Percentiles rank a stretch among this genome's conserved stretches.
phyloP scores from a whole-genome alignment of 1,140 invertebrate species.

The Vanessa tameamea region DNA sequence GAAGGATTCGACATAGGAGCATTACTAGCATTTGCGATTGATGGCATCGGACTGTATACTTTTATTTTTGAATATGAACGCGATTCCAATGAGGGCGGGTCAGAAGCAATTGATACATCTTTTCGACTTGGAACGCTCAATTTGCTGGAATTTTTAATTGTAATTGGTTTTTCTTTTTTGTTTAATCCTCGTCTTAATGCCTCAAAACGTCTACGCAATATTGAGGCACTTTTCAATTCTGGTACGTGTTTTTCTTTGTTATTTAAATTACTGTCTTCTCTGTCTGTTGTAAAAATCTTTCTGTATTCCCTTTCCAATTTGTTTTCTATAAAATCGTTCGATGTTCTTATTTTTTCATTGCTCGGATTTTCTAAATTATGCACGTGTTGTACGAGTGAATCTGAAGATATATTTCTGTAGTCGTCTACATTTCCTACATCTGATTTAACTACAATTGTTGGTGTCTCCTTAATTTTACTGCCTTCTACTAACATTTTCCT shows the following conservation, averaged over 20 bases:
- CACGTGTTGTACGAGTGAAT: slow-evolving; percentile 64
- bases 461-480: not conserved
- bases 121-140: slow-evolving; percentile 42
- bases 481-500: not conserved
- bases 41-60: slow-evolving; percentile 41
- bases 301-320: slow-evolving; percentile 62
- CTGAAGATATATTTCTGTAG: slow-evolving; percentile 49
- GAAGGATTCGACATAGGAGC: slow-evolving; percentile 12
- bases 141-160: slow-evolving; percentile 42
- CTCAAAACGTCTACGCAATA: slow-evolving; percentile 56
- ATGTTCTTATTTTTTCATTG: slow-evolving; percentile 43
- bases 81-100: slow-evolving; percentile 59
- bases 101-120: slow-evolving; percentile 62
- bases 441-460: not conserved
- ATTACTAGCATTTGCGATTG: slow-evolving; percentile 30
- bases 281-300: slow-evolving; percentile 51
- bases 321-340: slow-evolving; percentile 57
- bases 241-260: slow-evolving; percentile 37
- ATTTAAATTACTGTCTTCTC: slow-evolving; percentile 43
- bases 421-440: not conserved
- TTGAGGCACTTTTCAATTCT: slow-evolving; percentile 53
- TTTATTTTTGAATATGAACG: slow-evolving; percentile 54
- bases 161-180: slow-evolving; percentile 49
- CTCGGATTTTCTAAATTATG: slow-evolving; percentile 63
- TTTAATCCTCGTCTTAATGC: slow-evolving; percentile 50